These are phyloP conservation scores for Eristalis tenax DNA, from an alignment of 2,888 invertebrate genomes.

Conservation along the genomic window DNA sequence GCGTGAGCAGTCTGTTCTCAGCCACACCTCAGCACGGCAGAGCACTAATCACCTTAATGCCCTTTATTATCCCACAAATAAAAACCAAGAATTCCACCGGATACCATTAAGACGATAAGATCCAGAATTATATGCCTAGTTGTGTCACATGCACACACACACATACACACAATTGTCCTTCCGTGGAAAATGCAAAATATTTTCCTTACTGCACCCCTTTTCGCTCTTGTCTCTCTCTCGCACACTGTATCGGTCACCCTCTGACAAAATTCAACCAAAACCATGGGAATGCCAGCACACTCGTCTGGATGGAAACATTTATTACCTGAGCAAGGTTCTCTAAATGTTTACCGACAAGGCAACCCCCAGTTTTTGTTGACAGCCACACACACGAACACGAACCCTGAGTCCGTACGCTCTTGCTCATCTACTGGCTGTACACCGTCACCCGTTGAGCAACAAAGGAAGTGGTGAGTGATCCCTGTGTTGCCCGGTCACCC, in stretches of 20 bases:
- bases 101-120: constrained; percentile 58
- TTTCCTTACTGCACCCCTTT: not conserved
- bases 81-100: constrained; percentile 48
- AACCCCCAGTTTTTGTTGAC: constrained; percentile 9
- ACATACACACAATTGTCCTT: constrained; percentile 4
- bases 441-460: not conserved
- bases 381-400: not conserved
- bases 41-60: constrained; percentile 57
- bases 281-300: constrained; percentile 45
- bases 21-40: constrained; percentile 28
- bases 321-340: constrained; percentile 29
- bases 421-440: not conserved
- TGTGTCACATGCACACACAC: not conserved
- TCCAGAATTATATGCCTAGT: constrained; percentile 41
- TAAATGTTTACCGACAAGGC: constrained; percentile 32
- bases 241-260: not conserved
- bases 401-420: not conserved
- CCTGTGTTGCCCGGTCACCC: constrained; percentile 27
- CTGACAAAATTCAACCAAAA: constrained; percentile 5
- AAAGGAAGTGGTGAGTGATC: constrained; percentile 39
- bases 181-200: constrained; percentile 59
- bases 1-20: not conserved
- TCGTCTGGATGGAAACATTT: constrained; percentile 6
- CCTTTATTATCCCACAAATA: constrained; percentile 52
- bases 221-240: not conserved